phyloP scores from a whole-genome alignment of 1,140 invertebrate species.

The Brachionus plicatilis region DNA sequence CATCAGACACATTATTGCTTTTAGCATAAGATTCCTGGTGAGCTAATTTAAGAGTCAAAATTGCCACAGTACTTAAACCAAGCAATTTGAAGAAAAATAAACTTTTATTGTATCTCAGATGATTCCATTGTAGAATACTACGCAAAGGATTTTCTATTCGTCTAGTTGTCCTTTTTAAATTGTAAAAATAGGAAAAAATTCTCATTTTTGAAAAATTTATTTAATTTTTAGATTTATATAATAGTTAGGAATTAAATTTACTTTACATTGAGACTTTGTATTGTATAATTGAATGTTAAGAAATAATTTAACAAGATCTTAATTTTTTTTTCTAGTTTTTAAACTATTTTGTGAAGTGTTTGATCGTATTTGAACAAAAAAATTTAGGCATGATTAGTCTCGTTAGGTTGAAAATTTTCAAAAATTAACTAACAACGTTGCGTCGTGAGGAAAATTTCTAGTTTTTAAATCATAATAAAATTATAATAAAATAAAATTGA shows the following conservation, averaged over 20 bases:
- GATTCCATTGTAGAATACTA: neutral
- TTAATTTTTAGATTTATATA: neutral
- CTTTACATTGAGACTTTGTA: too few relatives aligned
- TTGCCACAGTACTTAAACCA: neutral
- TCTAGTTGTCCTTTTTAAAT: neutral
- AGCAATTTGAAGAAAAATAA: neutral
- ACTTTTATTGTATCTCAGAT: neutral
- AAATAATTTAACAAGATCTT: neutral
- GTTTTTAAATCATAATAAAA: too few relatives aligned
- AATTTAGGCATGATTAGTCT: too few relatives aligned
- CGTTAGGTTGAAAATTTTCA: too few relatives aligned
- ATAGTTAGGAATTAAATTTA: too few relatives aligned
- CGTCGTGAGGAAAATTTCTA: too few relatives aligned
- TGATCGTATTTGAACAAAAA: too few relatives aligned
- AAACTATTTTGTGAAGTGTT: too few relatives aligned
- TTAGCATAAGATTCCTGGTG: neutral
- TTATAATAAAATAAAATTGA: too few relatives aligned
- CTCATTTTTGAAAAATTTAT: neutral
- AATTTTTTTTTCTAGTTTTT: neutral
- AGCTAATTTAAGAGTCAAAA: neutral
- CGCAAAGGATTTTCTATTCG: neutral
- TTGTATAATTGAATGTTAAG: neutral
- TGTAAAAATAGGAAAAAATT: neutral
- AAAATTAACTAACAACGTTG: too few relatives aligned
- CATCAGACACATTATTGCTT: neutral